Evolutionary conservation across 1,140 invertebrate genomes (phyloP).

Genomic region (Antheraea mylitta): DNA sequence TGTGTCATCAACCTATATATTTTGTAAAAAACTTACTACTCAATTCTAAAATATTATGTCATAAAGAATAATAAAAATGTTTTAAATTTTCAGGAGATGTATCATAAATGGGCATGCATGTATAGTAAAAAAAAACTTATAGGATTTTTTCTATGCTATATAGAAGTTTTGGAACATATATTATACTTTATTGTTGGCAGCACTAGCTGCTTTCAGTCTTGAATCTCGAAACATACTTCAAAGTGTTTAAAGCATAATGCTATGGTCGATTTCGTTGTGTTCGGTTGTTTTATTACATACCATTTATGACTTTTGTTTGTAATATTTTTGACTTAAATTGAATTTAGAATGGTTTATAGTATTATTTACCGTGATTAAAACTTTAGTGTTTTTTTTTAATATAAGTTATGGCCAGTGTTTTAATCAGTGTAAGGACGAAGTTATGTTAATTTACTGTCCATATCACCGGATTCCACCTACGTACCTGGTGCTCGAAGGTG

Average conservation of each 20-base stretch:
- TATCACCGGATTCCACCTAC: conserved; percentile 73
- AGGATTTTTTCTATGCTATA: no score
- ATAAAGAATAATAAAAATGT: no score
- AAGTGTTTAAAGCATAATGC: conserved; percentile 14
- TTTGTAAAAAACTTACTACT: no score
- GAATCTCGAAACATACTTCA: conserved; percentile 5
- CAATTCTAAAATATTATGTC: no score
- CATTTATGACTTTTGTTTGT: background rate
- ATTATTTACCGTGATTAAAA: conserved; percentile 7
- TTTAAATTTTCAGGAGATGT: no score
- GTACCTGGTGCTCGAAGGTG: conserved; percentile 67
- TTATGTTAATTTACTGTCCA: conserved; percentile 70
- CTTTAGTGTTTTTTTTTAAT: background rate
- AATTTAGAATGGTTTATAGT: conserved; percentile 39
- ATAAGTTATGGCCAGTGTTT: conserved; percentile 57
- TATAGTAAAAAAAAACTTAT: no score
- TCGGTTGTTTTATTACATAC: background rate
- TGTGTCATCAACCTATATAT: no score
- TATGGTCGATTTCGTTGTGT: conserved; percentile 49
- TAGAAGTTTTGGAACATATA: no score
- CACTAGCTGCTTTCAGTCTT: background rate
- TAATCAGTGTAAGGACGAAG: conserved; percentile 66
- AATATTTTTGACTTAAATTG: conserved; percentile 28
- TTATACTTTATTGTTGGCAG: background rate
- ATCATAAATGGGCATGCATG: no score